Percentiles rank a stretch among this genome's conserved stretches.
These are phyloP conservation scores for Drosophila anceps DNA, from an alignment of 2,888 invertebrate species.

Conservation along the genomic window DNA sequence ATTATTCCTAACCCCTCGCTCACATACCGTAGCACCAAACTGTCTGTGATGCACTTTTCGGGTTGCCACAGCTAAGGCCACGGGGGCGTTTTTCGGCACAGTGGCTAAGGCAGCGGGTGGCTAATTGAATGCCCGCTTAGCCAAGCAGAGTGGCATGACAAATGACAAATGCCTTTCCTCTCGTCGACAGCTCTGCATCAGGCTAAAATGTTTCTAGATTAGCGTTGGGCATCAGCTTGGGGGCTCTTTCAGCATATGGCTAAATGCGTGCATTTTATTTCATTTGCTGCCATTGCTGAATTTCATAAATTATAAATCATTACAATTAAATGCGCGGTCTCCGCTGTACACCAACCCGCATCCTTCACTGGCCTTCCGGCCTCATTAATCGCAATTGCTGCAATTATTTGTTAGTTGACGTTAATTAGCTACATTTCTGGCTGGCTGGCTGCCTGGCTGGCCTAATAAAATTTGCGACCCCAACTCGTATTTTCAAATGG, in stretches of 20 bases:
- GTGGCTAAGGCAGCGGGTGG: conserved; percentile 7
- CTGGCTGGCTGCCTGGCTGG: no score
- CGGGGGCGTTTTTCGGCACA: conserved; percentile 7
- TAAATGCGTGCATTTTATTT: conserved; percentile 21
- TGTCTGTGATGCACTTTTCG: conserved; percentile 35
- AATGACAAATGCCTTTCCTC: conserved; percentile 14
- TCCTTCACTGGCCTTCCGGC: no score
- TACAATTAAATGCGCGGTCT: no score
- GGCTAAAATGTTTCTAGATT: neutral
- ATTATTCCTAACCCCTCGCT: neutral
- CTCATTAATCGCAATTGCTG: no score
- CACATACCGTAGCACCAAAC: neutral
- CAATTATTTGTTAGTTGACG: no score
- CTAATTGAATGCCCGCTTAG: conserved; percentile 65
- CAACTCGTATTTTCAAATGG: no score
- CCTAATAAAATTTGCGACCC: no score
- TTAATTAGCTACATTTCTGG: no score
- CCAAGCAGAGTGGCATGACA: neutral
- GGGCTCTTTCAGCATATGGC: neutral
- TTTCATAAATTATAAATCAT: no score
- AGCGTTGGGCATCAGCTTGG: neutral
- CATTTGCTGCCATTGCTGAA: conserved; percentile 13
- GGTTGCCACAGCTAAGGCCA: conserved; percentile 9
- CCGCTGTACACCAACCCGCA: no score
- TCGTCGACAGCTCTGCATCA: neutral